Evolutionary conservation across 2,888 invertebrate genomes (phyloP).

Genomic region (Latrodectus hesperus): DNA sequence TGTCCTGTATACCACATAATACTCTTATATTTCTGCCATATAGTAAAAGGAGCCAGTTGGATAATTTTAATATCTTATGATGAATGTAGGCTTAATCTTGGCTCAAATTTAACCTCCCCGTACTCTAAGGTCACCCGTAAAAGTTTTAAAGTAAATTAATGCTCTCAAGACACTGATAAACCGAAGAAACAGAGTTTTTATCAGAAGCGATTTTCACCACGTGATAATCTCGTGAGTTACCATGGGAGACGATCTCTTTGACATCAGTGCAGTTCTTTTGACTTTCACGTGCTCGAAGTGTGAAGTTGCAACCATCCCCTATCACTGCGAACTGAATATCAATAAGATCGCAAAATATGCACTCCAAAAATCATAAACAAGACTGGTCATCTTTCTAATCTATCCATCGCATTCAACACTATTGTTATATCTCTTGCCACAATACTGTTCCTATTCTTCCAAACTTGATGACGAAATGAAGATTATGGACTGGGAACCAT

Average conservation of each 20-base stretch:
- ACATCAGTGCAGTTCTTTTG: constrained; percentile 47
- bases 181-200: constrained; percentile 54
- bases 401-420: no score
- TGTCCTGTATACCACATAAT: no score
- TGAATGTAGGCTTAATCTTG: neutral
- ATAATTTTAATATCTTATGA: no score
- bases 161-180: constrained; percentile 52
- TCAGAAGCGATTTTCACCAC: constrained; percentile 45
- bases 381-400: neutral
- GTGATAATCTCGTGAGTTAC: constrained; percentile 53
- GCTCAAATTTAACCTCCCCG: constrained; percentile 28
- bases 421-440: no score
- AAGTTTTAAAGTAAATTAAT: constrained; percentile 53
- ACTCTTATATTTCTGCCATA: no score
- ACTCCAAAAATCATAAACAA: constrained; percentile 16
- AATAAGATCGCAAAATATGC: constrained; percentile 15
- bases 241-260: constrained; percentile 26
- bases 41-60: no score
- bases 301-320: constrained; percentile 24
- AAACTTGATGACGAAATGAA: constrained; percentile 39
- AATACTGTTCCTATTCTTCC: neutral
- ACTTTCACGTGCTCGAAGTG: constrained; percentile 47
- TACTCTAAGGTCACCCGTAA: constrained; percentile 29
- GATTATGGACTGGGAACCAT: constrained; percentile 62
- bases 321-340: constrained; percentile 13